phyloP scores from a whole-genome alignment of 1,140 invertebrate genomes.

The Drosophila paulistorum region DNA sequence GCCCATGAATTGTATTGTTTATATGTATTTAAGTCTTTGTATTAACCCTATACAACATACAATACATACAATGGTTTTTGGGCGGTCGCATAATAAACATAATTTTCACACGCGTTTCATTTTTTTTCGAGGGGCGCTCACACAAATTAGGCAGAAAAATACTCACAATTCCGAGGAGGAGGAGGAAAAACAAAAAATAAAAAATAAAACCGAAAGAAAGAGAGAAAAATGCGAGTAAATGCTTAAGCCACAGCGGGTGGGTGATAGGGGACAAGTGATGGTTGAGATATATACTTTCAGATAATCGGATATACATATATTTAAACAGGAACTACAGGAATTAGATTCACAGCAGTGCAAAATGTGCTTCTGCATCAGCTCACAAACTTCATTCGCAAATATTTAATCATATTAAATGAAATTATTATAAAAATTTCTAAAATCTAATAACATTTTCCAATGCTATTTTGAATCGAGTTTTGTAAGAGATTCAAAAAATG shows the following conservation, averaged over 20 bases:
- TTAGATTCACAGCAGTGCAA: background rate
- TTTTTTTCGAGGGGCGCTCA: slow-evolving; percentile 58
- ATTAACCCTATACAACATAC: slow-evolving; percentile 30
- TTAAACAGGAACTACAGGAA: slow-evolving; percentile 1
- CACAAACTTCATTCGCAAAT: too few relatives aligned
- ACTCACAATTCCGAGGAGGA: slow-evolving; percentile 30
- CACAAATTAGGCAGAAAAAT: slow-evolving; percentile 78
- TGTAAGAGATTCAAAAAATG: too few relatives aligned
- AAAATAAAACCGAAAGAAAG: background rate
- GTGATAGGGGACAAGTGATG: slow-evolving; percentile 21
- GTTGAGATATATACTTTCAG: slow-evolving; percentile 26
- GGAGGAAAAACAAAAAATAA: slow-evolving; percentile 12
- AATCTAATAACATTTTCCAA: too few relatives aligned
- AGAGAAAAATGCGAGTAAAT: slow-evolving; percentile 42
- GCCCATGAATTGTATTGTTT: slow-evolving; percentile 21
- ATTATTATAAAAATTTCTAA: too few relatives aligned
- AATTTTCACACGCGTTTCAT: slow-evolving; percentile 80
- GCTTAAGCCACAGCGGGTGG: slow-evolving; percentile 38
- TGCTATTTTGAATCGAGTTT: too few relatives aligned
- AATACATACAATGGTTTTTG: slow-evolving; percentile 50
- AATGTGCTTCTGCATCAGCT: too few relatives aligned
- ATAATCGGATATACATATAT: slow-evolving; percentile 12
- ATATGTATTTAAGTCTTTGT: slow-evolving; percentile 29
- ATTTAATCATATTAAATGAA: too few relatives aligned
- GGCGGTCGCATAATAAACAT: slow-evolving; percentile 69